Evolutionary conservation across 2,888 invertebrate species (phyloP).

Genomic region (Epinotia nisella): DNA sequence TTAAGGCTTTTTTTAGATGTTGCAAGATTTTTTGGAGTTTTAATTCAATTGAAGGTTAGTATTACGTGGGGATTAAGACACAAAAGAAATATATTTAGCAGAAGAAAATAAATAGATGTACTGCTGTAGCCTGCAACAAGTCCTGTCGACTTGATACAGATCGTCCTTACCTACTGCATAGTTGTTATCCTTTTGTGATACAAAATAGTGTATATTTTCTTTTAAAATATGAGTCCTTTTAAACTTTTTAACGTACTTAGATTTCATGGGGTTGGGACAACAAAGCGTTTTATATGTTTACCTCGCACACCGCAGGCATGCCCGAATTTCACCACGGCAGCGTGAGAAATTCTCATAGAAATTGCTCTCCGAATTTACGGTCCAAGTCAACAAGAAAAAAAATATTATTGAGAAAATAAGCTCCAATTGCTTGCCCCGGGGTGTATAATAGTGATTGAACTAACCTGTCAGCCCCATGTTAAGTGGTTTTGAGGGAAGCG

Average conservation of each 20-base stretch:
- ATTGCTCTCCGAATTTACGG: conserved; percentile 64
- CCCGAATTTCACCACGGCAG: conserved; percentile 50
- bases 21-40: conserved; percentile 5
- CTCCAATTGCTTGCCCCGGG: conserved; percentile 76
- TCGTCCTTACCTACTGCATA: not conserved
- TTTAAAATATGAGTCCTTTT: not conserved
- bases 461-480: conserved; percentile 85
- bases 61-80: conserved; percentile 17
- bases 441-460: conserved; percentile 82
- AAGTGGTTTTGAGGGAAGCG: conserved; percentile 81
- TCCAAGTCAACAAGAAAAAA: conserved; percentile 56
- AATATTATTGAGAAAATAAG: conserved; percentile 71
- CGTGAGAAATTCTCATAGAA: conserved; percentile 74
- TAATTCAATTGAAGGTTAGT: conserved; percentile 10
- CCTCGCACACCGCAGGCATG: conserved; percentile 8
- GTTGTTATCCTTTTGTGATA: too few species aligned
- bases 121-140: not conserved
- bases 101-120: not conserved
- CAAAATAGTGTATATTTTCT: not conserved
- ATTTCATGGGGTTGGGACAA: conserved; percentile 21
- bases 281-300: conserved; percentile 9
- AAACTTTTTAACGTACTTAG: conserved; percentile 1
- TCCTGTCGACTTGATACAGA: not conserved
- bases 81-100: not conserved
- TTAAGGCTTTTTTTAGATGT: conserved; percentile 13